These are phyloP conservation scores for Heterotilapia buettikoferi DNA, from an alignment of 2,113 vertebrate genomes.

Conservation along the genomic window DNA sequence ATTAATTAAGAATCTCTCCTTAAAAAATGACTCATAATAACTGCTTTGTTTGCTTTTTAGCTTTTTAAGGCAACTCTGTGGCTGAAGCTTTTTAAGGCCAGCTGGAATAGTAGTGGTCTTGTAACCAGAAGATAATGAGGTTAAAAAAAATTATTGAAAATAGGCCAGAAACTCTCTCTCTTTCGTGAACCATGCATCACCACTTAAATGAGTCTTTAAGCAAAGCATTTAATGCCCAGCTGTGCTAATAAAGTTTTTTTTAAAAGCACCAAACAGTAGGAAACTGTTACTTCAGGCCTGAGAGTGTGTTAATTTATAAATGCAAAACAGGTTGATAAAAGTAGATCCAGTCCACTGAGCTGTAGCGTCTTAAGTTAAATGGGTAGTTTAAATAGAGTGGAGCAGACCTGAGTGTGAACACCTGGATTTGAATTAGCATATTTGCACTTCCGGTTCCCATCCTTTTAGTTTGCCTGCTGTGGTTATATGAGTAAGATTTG, in stretches of 20 bases:
- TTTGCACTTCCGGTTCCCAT: background rate
- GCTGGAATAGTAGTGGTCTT: background rate
- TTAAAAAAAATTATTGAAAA: background rate
- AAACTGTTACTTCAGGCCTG: background rate
- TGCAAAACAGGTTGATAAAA: background rate
- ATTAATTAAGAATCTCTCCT: background rate
- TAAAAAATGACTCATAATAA: background rate
- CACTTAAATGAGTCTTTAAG: background rate
- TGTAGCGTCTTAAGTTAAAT: background rate
- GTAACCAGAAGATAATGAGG: background rate
- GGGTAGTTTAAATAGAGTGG: background rate
- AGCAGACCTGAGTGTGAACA: background rate
- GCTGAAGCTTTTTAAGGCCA: background rate
- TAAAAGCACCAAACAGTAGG: background rate
- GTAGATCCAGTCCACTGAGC: background rate
- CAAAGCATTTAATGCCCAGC: background rate
- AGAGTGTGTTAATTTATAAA: background rate
- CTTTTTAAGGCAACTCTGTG: background rate
- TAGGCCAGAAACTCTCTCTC: background rate
- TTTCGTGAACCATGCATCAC: background rate
- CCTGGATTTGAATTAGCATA: background rate
- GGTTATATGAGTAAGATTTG: background rate
- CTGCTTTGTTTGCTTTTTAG: background rate
- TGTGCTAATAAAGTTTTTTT: background rate
- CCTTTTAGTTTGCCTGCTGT: background rate